phyloP scores from a whole-genome alignment of 2,888 invertebrate species.

The Xanthia icteritia region DNA sequence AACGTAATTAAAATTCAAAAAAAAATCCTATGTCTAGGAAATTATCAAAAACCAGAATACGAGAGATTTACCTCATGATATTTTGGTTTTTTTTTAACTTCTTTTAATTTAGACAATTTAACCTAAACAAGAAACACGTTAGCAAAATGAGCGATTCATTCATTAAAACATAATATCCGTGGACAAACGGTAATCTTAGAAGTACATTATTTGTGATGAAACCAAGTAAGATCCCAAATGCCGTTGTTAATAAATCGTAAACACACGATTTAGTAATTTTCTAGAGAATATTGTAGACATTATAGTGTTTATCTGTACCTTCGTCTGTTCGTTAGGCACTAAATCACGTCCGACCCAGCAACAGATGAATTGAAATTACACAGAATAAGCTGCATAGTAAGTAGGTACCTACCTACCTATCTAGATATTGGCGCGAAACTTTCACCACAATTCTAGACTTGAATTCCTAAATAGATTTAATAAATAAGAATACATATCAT shows the following conservation, averaged over 20 bases:
- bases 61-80: neutral
- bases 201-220: slow-evolving; percentile 33
- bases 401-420: neutral
- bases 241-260: slow-evolving; percentile 23
- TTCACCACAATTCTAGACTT: slow-evolving; percentile 37
- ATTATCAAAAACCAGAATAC: slow-evolving; percentile 1
- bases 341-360: slow-evolving; percentile 48
- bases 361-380: slow-evolving; percentile 45
- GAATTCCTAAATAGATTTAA: slow-evolving; percentile 14
- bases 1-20: neutral
- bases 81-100: neutral
- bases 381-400: slow-evolving; percentile 37
- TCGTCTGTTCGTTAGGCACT: slow-evolving; percentile 32
- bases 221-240: slow-evolving; percentile 22
- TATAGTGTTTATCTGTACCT: slow-evolving; percentile 34
- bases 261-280: slow-evolving; percentile 23
- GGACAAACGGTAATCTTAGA: slow-evolving; percentile 36
- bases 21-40: neutral
- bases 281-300: slow-evolving; percentile 24
- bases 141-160: slow-evolving; percentile 26
- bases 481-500: neutral
- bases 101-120: neutral
- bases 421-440: slow-evolving; percentile 41
- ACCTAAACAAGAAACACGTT: neutral
- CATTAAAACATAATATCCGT: slow-evolving; percentile 11